Conservation (phyloP, 2,113 vertebrate species). For the Rhinogobius similis region DNA sequence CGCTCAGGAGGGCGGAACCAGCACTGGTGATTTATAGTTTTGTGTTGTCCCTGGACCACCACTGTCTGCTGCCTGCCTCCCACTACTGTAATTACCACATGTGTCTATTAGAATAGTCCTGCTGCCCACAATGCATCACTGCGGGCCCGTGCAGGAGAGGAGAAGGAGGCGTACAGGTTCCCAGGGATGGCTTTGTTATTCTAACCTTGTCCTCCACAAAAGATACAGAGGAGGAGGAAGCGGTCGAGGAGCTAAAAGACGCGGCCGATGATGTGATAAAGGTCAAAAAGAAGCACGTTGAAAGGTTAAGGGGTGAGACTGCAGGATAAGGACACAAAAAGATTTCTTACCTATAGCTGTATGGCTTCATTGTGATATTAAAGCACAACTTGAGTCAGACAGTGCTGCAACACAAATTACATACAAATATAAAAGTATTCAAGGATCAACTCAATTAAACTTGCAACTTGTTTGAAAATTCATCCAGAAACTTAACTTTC, state of each 20-base stretch:
- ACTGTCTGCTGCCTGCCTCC: constrained; percentile 79
- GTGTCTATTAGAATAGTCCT: constrained; percentile 78
- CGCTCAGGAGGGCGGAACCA: constrained; percentile 78
- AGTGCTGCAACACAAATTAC: background rate
- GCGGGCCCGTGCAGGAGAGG: constrained; percentile 33
- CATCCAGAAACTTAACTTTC: constrained; percentile 17
- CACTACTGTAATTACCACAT: constrained; percentile 78
- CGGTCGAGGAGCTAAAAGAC: constrained; percentile 43
- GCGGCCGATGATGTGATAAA: constrained; percentile 66
- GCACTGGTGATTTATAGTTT: constrained; percentile 82
- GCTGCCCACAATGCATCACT: constrained; percentile 74
- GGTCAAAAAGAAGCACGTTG: constrained; percentile 63
- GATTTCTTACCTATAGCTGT: constrained; percentile 23
- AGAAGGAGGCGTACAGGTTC: constrained; percentile 33
- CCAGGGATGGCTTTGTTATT: constrained; percentile 67
- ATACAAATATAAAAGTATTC: background rate
- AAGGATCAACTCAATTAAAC: background rate
- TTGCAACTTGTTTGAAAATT: background rate
- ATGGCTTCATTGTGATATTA: constrained; percentile 24
- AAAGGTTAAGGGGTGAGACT: constrained; percentile 50
- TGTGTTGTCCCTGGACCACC: constrained; percentile 75
- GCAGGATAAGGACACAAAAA: constrained; percentile 41
- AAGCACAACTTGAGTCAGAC: background rate
- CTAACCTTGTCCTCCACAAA: constrained; percentile 56
- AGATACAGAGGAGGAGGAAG: constrained; percentile 48